Evolutionary conservation across 2,797 vertebrate genomes (phyloP).

Genomic region (Notolabrus celidotus): DNA sequence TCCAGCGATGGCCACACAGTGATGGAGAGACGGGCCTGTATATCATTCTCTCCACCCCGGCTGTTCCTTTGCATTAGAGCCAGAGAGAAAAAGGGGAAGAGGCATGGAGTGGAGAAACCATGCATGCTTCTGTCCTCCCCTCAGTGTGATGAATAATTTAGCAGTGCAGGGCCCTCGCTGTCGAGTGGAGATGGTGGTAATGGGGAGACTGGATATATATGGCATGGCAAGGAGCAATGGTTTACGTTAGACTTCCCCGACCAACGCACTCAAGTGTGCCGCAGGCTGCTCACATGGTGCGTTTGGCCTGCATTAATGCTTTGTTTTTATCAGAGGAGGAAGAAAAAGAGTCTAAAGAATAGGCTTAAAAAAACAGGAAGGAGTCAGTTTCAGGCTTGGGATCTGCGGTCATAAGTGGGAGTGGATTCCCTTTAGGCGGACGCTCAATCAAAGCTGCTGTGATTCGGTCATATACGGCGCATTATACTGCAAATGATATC

Average conservation of each 20-base stretch:
- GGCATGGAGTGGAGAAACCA: conserved; percentile 69
- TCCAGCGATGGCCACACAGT: conserved; percentile 55
- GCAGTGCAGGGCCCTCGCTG: conserved; percentile 78
- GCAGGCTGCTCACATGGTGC: conserved; percentile 54
- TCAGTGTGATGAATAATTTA: conserved; percentile 83
- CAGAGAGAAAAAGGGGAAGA: conserved; percentile 56
- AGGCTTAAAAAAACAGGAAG: conserved; percentile 15
- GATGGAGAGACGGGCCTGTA: conserved; percentile 67
- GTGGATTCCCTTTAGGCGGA: conserved; percentile 52
- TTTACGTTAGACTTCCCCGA: conserved; percentile 71
- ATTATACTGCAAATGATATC: conserved; percentile 39
- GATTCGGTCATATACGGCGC: conserved; percentile 32
- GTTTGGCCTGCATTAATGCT: conserved; percentile 63
- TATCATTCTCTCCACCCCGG: conserved; percentile 72
- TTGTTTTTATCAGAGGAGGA: conserved; percentile 49
- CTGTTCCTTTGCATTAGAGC: conserved; percentile 77
- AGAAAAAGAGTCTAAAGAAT: conserved; percentile 2
- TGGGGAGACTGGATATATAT: conserved; percentile 76
- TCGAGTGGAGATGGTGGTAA: conserved; percentile 78
- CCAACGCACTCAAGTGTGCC: conserved; percentile 54
- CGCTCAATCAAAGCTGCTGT: conserved; percentile 43
- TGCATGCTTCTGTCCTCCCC: conserved; percentile 76
- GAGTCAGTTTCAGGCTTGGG: conserved; percentile 27
- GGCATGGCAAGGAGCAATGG: conserved; percentile 69
- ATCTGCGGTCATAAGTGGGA: conserved; percentile 58